phyloP scores from a whole-genome alignment of 2,113 vertebrate genomes.

The Lophius piscatorius region DNA sequence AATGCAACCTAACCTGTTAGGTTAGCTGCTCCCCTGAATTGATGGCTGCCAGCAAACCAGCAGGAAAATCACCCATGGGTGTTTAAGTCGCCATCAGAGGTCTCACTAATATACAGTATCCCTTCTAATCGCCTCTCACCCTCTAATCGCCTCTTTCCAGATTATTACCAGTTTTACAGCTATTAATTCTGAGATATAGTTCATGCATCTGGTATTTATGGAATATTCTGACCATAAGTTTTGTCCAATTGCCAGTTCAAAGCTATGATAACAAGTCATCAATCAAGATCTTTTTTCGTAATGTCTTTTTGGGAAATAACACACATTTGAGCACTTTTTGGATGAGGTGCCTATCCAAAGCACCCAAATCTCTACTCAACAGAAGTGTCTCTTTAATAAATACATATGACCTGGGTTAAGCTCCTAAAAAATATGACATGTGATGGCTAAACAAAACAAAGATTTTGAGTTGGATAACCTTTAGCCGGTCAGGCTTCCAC shows the following conservation, averaged over 20 bases:
- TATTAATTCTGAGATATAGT: background rate
- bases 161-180: background rate
- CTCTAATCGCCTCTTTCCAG: constrained; percentile 3
- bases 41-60: constrained; percentile 42
- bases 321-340: too few species aligned
- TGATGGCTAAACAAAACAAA: background rate
- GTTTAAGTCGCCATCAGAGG: constrained; percentile 21
- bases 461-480: background rate
- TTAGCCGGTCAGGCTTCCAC: background rate
- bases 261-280: too few species aligned
- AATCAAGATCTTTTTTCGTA: too few species aligned
- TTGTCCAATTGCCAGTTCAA: too few species aligned
- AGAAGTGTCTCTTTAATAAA: background rate
- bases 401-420: background rate
- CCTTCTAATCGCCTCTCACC: background rate
- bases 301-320: too few species aligned
- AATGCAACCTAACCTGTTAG: constrained; percentile 79
- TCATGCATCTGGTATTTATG: too few species aligned
- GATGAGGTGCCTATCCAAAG: too few species aligned
- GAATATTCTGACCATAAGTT: too few species aligned
- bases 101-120: background rate
- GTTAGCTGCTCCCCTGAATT: constrained; percentile 52
- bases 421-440: background rate
- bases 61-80: constrained; percentile 49
- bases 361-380: background rate